phyloP scores from a whole-genome alignment of 2,797 vertebrate species.

The Ctenopoma kingsleyae region DNA sequence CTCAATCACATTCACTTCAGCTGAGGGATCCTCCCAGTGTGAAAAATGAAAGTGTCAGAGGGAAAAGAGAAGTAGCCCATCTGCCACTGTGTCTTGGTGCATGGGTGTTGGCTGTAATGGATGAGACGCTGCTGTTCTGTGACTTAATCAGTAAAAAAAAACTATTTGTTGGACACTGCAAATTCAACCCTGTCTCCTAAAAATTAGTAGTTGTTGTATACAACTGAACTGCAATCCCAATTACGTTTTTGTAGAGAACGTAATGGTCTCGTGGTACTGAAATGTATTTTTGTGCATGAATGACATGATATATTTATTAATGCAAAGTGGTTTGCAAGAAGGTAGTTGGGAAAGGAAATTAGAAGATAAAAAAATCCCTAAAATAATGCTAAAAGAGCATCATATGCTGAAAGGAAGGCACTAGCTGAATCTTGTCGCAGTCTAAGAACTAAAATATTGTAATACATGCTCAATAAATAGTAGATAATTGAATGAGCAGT shows the following conservation, averaged over 20 bases:
- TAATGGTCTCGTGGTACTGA: too few species aligned
- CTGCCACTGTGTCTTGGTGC: slow-evolving; percentile 41
- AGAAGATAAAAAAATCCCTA: neutral
- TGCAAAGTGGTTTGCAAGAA: too few species aligned
- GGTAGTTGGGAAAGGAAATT: slow-evolving; percentile 2
- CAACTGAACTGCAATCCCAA: too few species aligned
- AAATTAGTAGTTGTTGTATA: too few species aligned
- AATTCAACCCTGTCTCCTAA: too few species aligned
- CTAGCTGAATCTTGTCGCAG: neutral
- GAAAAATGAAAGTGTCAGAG: slow-evolving; percentile 62
- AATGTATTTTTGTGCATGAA: too few species aligned
- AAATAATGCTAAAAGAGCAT: slow-evolving; percentile 22
- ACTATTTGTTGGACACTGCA: neutral
- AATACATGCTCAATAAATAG: slow-evolving; percentile 1
- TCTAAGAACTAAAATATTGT: neutral
- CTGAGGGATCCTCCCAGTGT: slow-evolving; percentile 52
- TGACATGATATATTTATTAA: too few species aligned
- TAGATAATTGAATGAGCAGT: slow-evolving; percentile 9
- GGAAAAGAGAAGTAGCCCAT: slow-evolving; percentile 29
- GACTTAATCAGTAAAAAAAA: slow-evolving; percentile 24
- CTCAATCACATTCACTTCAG: slow-evolving; percentile 72
- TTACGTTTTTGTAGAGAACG: too few species aligned
- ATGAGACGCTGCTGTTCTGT: slow-evolving; percentile 39
- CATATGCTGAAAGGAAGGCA: neutral
- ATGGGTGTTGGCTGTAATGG: slow-evolving; percentile 35